Evolutionary conservation across 2,888 invertebrate species (phyloP), one percentile per base, ranked within the genome.

Genomic region (Tetranychus piercei): DNA sequence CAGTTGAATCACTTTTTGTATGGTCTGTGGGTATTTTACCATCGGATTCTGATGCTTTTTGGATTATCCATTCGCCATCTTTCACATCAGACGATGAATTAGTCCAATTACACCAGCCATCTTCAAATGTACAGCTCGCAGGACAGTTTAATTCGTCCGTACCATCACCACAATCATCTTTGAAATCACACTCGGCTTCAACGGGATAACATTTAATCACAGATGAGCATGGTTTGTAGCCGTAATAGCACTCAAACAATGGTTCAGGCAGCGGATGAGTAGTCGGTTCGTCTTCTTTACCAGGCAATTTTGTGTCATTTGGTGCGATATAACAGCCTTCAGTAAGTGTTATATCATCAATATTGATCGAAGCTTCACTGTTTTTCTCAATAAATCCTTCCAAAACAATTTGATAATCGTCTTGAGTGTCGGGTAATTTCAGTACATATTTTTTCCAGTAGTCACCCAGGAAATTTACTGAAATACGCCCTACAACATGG

Each of bases 341-440:
- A 18, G 78, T 76, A 55, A 78, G 77, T 3, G 77, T 73, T 20
- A 78, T 71, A 64, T 78, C 78, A 72, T 78, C 78, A 71, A 78
- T 22, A 5, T 78, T 78, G 74, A 78, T 77, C 6, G 74, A 15
- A 74, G 77, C 78, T 0, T 71, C 34, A 4, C 34, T 72, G 1
- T 44, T 67, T 11, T 74, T 20, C 22, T 76, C 76, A 20, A 76
- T 72, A 20, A 70, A 74, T 15, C 76, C 78, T 75, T 78, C 76
- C 20, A 78, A 44, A 23, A 78, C 64, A 9, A 78, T 75, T 75
- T 77, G 73, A 71, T 77, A 78, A 5, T 73, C 69, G 23, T 65
- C 67, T 9, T 15, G 15, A 20, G 20, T 22, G 2, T n/a, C 65
- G 6, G 72, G 55, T 55, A 55, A 15, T 7, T 6, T 7, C 1